Base-by-base conservation (phyloP, 2,888 invertebrate species). In the Amorpha juglandis region DNA sequence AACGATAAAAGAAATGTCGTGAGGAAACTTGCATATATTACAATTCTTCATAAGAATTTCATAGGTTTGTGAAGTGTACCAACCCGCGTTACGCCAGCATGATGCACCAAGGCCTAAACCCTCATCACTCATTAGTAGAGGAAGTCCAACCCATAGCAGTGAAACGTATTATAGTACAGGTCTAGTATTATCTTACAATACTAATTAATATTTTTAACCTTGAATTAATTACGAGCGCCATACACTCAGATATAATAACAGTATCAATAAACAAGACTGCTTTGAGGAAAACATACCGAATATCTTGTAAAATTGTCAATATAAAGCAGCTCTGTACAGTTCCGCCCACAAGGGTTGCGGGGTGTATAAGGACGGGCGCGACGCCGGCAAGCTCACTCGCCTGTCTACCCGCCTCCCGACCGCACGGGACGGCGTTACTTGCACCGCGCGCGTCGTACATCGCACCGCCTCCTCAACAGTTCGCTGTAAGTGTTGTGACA, bases 241-340 rank as follows among this genome's bases (percentile, higher is more conserved):
- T n/a, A 19, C 11, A 50, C 16, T n/a, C 19, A 50, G 16, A 19
- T 50, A 50, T 1, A 19, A 50, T 16, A 8, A 9, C 8, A 3
- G 7, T 50, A 50, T 50, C 50, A 50, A 50, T 50, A 14, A 27
- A 52, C 6, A 27, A 7, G 33, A 51, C 51, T 12, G 8, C 11
- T 21, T 19, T 12, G 21, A 58, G 11, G 38, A 8, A 42, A 58
- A 58, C 16, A 45, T 12, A 58, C 19, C 9, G 42, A 55, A 55
- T 19, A 42, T 42, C 19, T 19, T 58, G 58, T 58, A 58, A 58
- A 58, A 58, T 58, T 58, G 21, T 58, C 58, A 42, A 58, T 58
- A 58, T 58, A 38, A 55, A 14, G 19, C 58, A 58, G 42, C 52
- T 33, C 52, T 52, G 9, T 51, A 48, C 16, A 48, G 51, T 16